These are phyloP conservation scores for Ornithorhynchus anatinus DNA, from an alignment of 2,113 vertebrate genomes.

Conservation along the genomic window DNA sequence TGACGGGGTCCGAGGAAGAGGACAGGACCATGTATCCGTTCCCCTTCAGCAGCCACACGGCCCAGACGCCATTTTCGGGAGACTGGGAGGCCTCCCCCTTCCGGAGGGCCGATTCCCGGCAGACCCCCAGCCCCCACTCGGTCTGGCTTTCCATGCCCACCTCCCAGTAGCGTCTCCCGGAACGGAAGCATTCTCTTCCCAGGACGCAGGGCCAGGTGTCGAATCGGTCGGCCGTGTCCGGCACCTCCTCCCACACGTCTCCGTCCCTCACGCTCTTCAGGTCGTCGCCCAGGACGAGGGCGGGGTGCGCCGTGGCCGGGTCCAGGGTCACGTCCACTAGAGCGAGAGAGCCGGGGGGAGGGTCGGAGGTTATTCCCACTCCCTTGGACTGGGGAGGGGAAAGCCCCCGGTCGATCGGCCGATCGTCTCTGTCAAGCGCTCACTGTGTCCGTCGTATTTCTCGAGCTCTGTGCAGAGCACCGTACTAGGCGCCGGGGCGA, in stretches of 20 bases:
- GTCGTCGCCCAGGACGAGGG: constrained; percentile 34
- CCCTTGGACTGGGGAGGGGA: background rate
- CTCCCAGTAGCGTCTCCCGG: constrained; percentile 84
- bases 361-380: background rate
- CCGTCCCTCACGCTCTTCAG: constrained; percentile 33
- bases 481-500: no score
- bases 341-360: background rate
- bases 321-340: constrained; percentile 53
- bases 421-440: no score
- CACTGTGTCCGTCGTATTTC: no score
- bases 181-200: constrained; percentile 73
- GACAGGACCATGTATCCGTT: constrained; percentile 77
- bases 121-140: constrained; percentile 86
- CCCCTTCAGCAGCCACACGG: constrained; percentile 73
- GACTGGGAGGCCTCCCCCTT: constrained; percentile 78
- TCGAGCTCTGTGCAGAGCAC: no score
- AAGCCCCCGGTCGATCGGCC: no score
- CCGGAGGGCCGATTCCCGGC: constrained; percentile 69
- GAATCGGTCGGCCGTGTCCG: constrained; percentile 72
- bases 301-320: constrained; percentile 40
- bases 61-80: constrained; percentile 86
- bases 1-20: constrained; percentile 47
- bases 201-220: constrained; percentile 71
- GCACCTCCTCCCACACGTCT: constrained; percentile 32
- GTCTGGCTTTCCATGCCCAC: constrained; percentile 82